Base-by-base conservation (phyloP, 2,113 vertebrate genomes). In the Macrotus californicus region DNA sequence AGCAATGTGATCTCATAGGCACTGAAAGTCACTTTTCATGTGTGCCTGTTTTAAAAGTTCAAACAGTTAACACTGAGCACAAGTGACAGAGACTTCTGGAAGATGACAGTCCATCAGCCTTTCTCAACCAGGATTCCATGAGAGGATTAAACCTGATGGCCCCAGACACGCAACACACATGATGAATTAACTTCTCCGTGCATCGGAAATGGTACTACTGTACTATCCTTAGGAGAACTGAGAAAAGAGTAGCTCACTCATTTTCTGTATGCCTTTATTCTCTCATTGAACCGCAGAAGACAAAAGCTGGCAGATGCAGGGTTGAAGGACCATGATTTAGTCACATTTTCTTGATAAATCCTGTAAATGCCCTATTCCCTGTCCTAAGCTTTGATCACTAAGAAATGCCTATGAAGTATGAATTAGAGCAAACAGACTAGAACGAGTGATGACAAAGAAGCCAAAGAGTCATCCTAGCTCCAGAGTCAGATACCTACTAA, bases 31-130 rank as follows among this genome's bases (percentile, higher is more conserved):
- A 77, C 77, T 94, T 91, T 91, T 96, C 36, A 77, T 46, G 36
- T 9, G 9, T 91, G 50, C 89, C 54, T 91, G 48, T 52, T 94
- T 75, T 86, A 16, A 93, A 96, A 83, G 34, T 86, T 94, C 82
- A 80, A 87, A 89, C 69, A 76, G 85, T 91, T 61, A 93, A 85
- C 54, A 87, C 6, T 54, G 61, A 29, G 93, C 75, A 61, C 59
- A 89, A 93, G 34, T 52, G 70, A 79, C 70, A 91, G 29, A 82
- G 41, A 80, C 18, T 87, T 24, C 29, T 70, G 43, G 36, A 89
- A 83, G 21, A 87, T 80, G 84, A 77, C 29, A 95, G 46, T 41
- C 39, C 54, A 92, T 91, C 59, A 70, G 83, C 34, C 31, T 43
- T 82, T 86, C 75, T 75, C 16, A 83, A 72, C 29, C 13, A 80